These are phyloP conservation scores for Mormyrops attenuatus DNA, from an alignment of 2,797 vertebrate species.

Conservation along the genomic window DNA sequence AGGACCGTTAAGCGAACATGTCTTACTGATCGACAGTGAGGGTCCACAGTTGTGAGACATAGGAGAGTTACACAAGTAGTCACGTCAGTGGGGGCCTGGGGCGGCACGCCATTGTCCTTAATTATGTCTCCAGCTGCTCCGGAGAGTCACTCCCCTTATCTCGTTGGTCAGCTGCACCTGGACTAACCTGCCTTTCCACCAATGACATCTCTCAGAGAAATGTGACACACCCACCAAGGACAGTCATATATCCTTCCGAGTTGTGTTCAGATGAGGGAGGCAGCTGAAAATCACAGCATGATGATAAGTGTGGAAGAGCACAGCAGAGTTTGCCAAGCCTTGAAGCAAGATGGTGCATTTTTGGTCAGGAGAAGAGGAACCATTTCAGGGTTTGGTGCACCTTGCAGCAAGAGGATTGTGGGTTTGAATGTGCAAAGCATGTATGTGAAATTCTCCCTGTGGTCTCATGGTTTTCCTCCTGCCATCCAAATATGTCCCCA, in stretches of 20 bases:
- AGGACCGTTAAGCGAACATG: constrained; percentile 52
- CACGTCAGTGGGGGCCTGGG: neutral
- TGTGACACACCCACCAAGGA: neutral
- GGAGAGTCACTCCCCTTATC: neutral
- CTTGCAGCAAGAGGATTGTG: neutral
- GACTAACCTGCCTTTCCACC: neutral
- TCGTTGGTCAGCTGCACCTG: neutral
- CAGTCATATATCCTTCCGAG: neutral
- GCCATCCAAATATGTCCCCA: neutral
- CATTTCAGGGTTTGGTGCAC: neutral
- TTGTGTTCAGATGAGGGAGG: neutral
- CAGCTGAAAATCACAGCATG: neutral
- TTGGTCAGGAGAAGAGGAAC: neutral
- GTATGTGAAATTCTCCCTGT: neutral
- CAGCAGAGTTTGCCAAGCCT: neutral
- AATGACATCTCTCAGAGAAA: neutral
- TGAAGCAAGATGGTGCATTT: neutral
- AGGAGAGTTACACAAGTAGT: neutral
- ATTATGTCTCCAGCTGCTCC: neutral
- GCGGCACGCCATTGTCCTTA: neutral
- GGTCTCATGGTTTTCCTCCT: neutral
- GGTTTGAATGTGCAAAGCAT: neutral
- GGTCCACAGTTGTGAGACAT: constrained; percentile 44
- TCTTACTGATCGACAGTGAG: constrained; percentile 72
- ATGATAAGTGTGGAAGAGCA: neutral